A percentile compares a stretch with the other conserved stretches of the same genome.
Evolutionary conservation across 1,140 invertebrate genomes (phyloP).

Genomic region (Eciton burchellii): DNA sequence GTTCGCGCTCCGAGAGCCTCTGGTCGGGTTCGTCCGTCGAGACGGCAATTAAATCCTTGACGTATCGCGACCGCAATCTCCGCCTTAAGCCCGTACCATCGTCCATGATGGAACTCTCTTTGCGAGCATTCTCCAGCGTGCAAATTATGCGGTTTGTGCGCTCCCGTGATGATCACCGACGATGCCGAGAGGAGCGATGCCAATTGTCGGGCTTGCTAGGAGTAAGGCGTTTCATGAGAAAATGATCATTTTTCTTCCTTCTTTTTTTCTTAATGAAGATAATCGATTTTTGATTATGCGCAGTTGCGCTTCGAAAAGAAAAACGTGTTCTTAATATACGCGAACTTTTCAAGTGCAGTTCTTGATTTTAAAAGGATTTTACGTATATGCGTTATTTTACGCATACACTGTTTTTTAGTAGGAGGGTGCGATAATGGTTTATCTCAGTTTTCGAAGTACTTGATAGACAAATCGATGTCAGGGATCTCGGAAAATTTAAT

Average conservation of each 20-base stretch:
- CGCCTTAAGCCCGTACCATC: constrained; percentile 70
- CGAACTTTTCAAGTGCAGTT: too few species aligned
- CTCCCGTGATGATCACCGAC: constrained; percentile 7
- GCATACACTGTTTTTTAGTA: not conserved
- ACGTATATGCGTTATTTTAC: too few species aligned
- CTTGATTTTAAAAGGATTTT: too few species aligned
- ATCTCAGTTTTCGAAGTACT: not conserved
- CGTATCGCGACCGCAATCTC: constrained; percentile 68
- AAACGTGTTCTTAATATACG: too few species aligned
- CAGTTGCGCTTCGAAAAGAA: too few species aligned
- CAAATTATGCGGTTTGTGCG: constrained; percentile 44
- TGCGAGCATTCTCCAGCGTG: constrained; percentile 1
- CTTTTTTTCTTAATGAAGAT: too few species aligned
- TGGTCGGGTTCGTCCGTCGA: constrained; percentile 62
- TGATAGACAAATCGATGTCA: not conserved
- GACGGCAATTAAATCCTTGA: constrained; percentile 71
- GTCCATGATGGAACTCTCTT: constrained; percentile 58
- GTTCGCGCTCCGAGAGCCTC: constrained; percentile 36
- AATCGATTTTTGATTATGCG: too few species aligned
- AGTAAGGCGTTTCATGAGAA: not conserved
- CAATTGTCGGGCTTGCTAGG: not conserved
- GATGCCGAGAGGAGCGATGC: constrained; percentile 8
- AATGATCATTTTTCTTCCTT: too few species aligned
- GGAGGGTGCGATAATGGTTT: not conserved
- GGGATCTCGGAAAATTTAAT: constrained; percentile 3